These are phyloP conservation scores for Thereuonema tuberculata DNA, from an alignment of 1,140 invertebrate genomes.

Conservation along the genomic window DNA sequence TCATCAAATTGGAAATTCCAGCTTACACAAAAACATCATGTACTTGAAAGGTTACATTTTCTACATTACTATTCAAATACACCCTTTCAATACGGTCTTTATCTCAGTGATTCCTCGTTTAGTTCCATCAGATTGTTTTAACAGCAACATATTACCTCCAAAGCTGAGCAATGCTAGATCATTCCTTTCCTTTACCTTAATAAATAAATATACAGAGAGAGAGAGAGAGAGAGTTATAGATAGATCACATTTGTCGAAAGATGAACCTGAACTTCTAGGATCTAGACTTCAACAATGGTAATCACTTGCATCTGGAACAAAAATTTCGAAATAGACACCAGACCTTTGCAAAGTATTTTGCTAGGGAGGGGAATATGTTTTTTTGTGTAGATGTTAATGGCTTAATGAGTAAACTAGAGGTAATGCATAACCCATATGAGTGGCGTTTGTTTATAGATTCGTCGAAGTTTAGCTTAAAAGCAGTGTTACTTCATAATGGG, in stretches of 20 bases:
- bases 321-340: slow-evolving; percentile 12
- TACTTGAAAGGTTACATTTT: no score
- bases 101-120: no score
- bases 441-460: slow-evolving; percentile 17
- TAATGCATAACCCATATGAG: slow-evolving; percentile 13
- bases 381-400: background rate
- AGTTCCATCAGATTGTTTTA: no score
- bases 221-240: no score
- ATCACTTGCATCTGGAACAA: slow-evolving; percentile 10
- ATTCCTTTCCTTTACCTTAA: no score
- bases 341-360: background rate
- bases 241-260: slow-evolving; percentile 15
- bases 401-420: slow-evolving; percentile 21
- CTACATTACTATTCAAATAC: no score
- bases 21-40: no score
- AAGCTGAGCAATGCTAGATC: no score
- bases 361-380: background rate
- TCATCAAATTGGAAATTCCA: no score
- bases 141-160: no score
- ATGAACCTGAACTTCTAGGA: slow-evolving; percentile 12
- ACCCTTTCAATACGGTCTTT: no score
- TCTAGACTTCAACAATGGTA: slow-evolving; percentile 14
- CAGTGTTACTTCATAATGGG: slow-evolving; percentile 13
- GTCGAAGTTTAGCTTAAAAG: slow-evolving; percentile 16
- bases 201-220: no score